These are phyloP conservation scores for Malthinus flaveolus DNA, from an alignment of 2,888 invertebrate species.

Conservation along the genomic window DNA sequence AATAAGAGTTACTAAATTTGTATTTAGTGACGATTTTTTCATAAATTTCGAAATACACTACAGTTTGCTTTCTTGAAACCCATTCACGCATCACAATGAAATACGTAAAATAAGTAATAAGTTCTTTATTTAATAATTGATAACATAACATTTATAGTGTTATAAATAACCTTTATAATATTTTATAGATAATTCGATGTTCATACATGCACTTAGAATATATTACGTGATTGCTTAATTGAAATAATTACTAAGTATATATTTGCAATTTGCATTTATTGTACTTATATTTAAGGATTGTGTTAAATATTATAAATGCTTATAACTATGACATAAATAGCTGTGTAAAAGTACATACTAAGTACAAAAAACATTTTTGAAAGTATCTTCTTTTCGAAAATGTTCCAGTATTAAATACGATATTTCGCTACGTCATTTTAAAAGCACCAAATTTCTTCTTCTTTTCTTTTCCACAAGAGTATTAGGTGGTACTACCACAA, in stretches of 20 bases:
- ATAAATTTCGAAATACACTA: too few relatives aligned
- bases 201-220: slow-evolving; percentile 23
- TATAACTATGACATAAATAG: slow-evolving; percentile 19
- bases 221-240: slow-evolving; percentile 19
- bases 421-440: slow-evolving; percentile 4
- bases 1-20: too few relatives aligned
- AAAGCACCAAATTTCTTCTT: slow-evolving; percentile 16
- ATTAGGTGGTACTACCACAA: slow-evolving; percentile 3
- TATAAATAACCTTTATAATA: slow-evolving; percentile 15
- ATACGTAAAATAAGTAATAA: not conserved
- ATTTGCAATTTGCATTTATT: slow-evolving; percentile 20
- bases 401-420: slow-evolving; percentile 1
- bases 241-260: slow-evolving; percentile 16
- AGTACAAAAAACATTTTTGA: slow-evolving; percentile 10
- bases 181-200: slow-evolving; percentile 25
- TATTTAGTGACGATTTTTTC: too few relatives aligned
- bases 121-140: slow-evolving; percentile 5
- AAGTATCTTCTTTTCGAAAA: slow-evolving; percentile 4
- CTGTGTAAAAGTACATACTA: slow-evolving; percentile 11
- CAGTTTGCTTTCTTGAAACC: too few relatives aligned
- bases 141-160: slow-evolving; percentile 29
- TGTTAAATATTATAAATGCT: slow-evolving; percentile 16
- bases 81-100: too few relatives aligned
- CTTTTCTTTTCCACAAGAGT: slow-evolving; percentile 1
- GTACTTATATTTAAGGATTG: slow-evolving; percentile 11